phyloP scores from a whole-genome alignment of 2,888 invertebrate genomes.

The Timandra comae region DNA sequence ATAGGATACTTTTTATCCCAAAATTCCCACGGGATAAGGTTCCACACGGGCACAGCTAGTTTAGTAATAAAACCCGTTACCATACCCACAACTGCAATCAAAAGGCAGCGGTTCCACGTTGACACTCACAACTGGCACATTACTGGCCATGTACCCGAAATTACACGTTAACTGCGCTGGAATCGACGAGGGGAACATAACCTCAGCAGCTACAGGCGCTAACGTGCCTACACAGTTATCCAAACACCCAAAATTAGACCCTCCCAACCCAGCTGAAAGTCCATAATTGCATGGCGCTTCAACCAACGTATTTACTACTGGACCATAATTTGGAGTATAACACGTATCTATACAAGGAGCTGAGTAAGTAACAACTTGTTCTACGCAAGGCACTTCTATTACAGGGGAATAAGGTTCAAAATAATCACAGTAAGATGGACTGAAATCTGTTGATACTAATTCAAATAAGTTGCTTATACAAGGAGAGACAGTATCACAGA shows the following conservation, averaged over 20 bases:
- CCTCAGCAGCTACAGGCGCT: conserved; percentile 27
- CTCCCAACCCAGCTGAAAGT: too few relatives aligned
- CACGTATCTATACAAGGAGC: not conserved
- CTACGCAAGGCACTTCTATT: not conserved
- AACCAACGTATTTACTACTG: too few relatives aligned
- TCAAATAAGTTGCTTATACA: not conserved
- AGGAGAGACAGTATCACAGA: not conserved
- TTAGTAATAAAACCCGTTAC: not conserved
- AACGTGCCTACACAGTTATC: not conserved
- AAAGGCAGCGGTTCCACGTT: conserved; percentile 32
- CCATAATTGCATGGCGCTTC: too few relatives aligned
- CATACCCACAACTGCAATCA: conserved; percentile 15
- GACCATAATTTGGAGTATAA: too few relatives aligned
- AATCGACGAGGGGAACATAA: conserved; percentile 34
- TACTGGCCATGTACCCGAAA: conserved; percentile 28
- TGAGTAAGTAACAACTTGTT: not conserved
- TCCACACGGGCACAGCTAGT: too few relatives aligned
- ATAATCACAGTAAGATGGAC: not conserved
- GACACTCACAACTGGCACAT: conserved; percentile 33
- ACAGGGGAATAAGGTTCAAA: conserved; percentile 5
- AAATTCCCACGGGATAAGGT: too few relatives aligned
- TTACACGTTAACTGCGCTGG: conserved; percentile 39
- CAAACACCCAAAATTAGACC: too few relatives aligned
- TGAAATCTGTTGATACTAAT: not conserved
- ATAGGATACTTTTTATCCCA: too few relatives aligned